Conservation (phyloP, 2,797 vertebrate species). For the Sebastes kiyomatsui region DNA sequence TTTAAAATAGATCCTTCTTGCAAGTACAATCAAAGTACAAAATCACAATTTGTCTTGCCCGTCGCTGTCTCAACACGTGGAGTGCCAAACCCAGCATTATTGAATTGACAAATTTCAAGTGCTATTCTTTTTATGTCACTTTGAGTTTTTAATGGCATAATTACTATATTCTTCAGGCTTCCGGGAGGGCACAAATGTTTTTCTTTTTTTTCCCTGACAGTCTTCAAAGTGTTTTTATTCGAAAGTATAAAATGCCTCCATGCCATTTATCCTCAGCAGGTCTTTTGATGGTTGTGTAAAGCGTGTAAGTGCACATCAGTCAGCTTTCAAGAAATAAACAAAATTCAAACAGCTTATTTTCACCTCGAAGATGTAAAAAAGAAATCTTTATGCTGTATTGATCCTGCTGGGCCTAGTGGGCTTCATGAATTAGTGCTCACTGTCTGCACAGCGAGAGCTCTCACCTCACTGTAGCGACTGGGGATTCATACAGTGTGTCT, state of each 20-base stretch:
- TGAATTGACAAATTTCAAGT: background rate
- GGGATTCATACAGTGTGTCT: conserved; percentile 60
- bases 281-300: conserved; percentile 25
- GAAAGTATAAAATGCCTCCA: conserved; percentile 16
- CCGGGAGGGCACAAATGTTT: background rate
- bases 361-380: conserved; percentile 25
- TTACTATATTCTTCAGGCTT: conserved; percentile 18
- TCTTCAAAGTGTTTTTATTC: conserved; percentile 34
- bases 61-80: background rate
- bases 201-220: background rate
- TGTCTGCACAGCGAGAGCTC: conserved; percentile 54
- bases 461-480: conserved; percentile 58
- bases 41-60: conserved; percentile 2
- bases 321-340: conserved; percentile 46
- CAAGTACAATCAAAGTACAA: conserved; percentile 6
- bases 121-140: conserved; percentile 33
- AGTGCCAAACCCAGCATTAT: background rate
- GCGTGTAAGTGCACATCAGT: conserved; percentile 14
- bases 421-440: conserved; percentile 60
- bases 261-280: background rate
- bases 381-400: conserved; percentile 37
- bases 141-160: conserved; percentile 39
- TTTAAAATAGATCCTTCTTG: conserved; percentile 1
- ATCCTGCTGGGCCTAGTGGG: conserved; percentile 36
- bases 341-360: conserved; percentile 51